Percentiles rank a stretch among this genome's conserved stretches.
phyloP scores from a whole-genome alignment of 2,888 invertebrate genomes.

The Folsomia candida region DNA sequence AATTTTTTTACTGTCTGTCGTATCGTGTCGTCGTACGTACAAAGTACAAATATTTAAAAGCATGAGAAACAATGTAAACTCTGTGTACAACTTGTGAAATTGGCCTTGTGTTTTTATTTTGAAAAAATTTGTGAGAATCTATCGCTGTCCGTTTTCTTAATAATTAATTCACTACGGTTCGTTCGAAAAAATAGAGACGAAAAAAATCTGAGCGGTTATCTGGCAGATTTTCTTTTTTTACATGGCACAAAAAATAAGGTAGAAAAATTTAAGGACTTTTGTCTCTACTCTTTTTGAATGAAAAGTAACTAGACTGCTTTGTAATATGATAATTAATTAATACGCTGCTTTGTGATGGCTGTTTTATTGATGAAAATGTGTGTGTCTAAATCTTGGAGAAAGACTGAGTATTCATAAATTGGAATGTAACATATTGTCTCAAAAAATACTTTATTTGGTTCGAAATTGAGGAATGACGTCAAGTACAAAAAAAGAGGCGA shows the following conservation, averaged over 20 bases:
- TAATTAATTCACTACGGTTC: too few relatives aligned
- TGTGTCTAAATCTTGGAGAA: not conserved
- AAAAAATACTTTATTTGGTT: not conserved
- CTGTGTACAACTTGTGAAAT: not conserved
- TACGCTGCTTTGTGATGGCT: not conserved
- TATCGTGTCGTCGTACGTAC: too few relatives aligned
- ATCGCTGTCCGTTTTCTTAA: too few relatives aligned
- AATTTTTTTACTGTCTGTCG: not conserved
- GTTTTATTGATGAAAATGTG: not conserved
- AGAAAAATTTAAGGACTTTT: too few relatives aligned
- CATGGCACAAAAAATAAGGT: too few relatives aligned
- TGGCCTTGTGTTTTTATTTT: not conserved
- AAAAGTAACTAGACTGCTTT: too few relatives aligned
- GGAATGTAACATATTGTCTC: not conserved
- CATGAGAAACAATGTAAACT: not conserved
- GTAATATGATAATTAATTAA: too few relatives aligned
- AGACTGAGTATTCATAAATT: not conserved
- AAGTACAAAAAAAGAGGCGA: conserved; percentile 5
- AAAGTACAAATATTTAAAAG: not conserved
- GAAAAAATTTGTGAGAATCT: too few relatives aligned
- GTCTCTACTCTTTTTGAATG: too few relatives aligned
- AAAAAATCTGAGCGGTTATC: too few relatives aligned
- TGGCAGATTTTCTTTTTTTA: too few relatives aligned
- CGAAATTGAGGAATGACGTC: not conserved
- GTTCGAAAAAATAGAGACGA: too few relatives aligned